Evolutionary conservation across 2,113 vertebrate species (phyloP).

Genomic region (Onychostruthus taczanowskii): DNA sequence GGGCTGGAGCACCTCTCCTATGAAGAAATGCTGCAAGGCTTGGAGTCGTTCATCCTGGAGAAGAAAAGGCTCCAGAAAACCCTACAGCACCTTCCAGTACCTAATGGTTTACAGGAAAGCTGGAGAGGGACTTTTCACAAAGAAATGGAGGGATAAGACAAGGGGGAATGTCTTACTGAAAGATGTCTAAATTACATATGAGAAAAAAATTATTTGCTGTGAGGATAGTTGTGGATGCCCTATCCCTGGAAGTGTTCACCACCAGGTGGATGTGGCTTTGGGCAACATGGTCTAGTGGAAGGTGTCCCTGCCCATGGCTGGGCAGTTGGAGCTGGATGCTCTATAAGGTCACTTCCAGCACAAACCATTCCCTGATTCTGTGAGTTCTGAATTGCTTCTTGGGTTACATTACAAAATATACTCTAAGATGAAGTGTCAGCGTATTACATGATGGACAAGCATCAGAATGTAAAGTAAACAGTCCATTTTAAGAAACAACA

Average conservation of each 20-base stretch:
- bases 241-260: background rate
- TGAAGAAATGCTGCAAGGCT: background rate
- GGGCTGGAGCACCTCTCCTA: background rate
- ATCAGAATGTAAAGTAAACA: background rate
- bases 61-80: background rate
- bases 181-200: background rate
- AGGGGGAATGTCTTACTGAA: background rate
- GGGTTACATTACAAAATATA: background rate
- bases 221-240: background rate
- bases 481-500: background rate
- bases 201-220: background rate
- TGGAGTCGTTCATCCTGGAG: background rate
- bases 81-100: background rate
- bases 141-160: background rate
- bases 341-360: background rate
- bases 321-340: background rate
- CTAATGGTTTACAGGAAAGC: background rate
- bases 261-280: background rate
- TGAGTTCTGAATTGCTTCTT: background rate
- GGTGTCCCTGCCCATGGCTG: background rate
- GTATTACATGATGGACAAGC: background rate
- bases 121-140: background rate
- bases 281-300: background rate
- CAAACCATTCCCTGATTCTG: background rate
- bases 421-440: background rate